Evolutionary conservation across 2,888 invertebrate species (phyloP).

Genomic region (Lasioglossum calceatum): DNA sequence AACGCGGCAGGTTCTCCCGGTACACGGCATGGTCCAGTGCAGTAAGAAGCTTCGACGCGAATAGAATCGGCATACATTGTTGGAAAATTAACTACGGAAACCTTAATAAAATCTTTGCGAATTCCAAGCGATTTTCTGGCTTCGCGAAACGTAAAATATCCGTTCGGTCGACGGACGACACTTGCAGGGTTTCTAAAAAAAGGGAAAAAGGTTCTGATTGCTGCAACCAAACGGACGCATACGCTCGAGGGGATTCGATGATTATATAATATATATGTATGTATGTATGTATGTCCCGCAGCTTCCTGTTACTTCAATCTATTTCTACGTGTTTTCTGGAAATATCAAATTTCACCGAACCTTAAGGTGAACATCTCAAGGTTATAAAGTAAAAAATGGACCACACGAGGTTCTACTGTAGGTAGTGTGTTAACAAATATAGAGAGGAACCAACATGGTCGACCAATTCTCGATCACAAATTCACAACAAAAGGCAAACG

Average conservation of each 20-base stretch:
- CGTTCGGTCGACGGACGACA: slow-evolving; percentile 68
- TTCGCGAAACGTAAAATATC: slow-evolving; percentile 79
- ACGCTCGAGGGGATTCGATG: slow-evolving; percentile 38
- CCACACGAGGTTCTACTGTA: no score
- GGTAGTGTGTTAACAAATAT: not conserved
- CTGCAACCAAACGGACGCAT: slow-evolving; percentile 48
- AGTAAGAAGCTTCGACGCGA: slow-evolving; percentile 16
- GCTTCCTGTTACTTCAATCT: slow-evolving; percentile 53
- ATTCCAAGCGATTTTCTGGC: slow-evolving; percentile 76
- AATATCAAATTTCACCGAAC: slow-evolving; percentile 36
- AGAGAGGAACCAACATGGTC: not conserved
- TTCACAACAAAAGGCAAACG: not conserved
- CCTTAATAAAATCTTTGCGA: slow-evolving; percentile 73
- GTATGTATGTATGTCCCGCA: slow-evolving; percentile 26
- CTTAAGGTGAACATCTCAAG: no score
- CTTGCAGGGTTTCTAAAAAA: slow-evolving; percentile 75
- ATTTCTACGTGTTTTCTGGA: slow-evolving; percentile 16
- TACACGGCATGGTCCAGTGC: not conserved
- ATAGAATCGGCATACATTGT: slow-evolving; percentile 37
- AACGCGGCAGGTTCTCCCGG: slow-evolving; percentile 28
- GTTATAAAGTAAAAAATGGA: no score
- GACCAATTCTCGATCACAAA: not conserved
- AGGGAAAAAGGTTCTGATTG: slow-evolving; percentile 46
- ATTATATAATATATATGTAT: not conserved
- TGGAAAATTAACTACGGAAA: slow-evolving; percentile 75